Percentiles rank a stretch among this genome's conserved stretches.
Evolutionary conservation across 2,888 invertebrate species (phyloP).

Genomic region (Drosophila borealis): DNA sequence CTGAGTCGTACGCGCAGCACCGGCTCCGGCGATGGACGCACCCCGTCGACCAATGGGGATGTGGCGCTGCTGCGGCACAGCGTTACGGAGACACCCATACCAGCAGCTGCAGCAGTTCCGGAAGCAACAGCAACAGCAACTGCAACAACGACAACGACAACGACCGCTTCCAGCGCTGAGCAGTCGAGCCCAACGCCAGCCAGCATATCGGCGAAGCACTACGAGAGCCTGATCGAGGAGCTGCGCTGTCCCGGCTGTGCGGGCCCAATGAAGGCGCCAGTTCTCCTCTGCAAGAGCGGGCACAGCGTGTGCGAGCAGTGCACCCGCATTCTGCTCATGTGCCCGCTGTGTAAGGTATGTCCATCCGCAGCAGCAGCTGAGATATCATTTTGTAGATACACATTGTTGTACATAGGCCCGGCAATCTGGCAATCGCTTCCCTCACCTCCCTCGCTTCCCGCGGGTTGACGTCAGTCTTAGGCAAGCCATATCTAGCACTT

Average conservation of each 20-base stretch:
- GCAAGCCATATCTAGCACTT: slow-evolving; percentile 43
- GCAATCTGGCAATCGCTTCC: neutral
- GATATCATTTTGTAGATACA: slow-evolving; percentile 2
- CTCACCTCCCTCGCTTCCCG: neutral
- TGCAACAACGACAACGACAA: neutral
- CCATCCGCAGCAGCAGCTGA: neutral
- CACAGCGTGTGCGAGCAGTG: slow-evolving; percentile 84
- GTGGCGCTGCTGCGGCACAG: slow-evolving; percentile 38
- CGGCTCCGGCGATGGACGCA: slow-evolving; percentile 71
- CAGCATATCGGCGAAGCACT: slow-evolving; percentile 68
- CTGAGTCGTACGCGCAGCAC: slow-evolving; percentile 80
- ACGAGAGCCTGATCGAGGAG: slow-evolving; percentile 83
- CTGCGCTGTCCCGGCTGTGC: slow-evolving; percentile 85
- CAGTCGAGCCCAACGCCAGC: slow-evolving; percentile 13
- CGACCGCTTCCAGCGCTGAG: slow-evolving; percentile 1
- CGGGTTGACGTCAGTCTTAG: slow-evolving; percentile 47
- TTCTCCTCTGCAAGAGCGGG: slow-evolving; percentile 82
- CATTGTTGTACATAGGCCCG: neutral
- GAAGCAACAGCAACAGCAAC: slow-evolving; percentile 12
- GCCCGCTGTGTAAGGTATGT: slow-evolving; percentile 84
- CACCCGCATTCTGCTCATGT: slow-evolving; percentile 80
- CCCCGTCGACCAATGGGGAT: slow-evolving; percentile 47
- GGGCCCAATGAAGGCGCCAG: slow-evolving; percentile 83
- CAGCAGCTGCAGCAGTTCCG: neutral
- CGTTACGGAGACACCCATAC: slow-evolving; percentile 23